Base-by-base conservation (phyloP, 30 jellyfish, hydroid and myxozoan genomes). In the Aurelia aurita complex sp. Pacific region DNA sequence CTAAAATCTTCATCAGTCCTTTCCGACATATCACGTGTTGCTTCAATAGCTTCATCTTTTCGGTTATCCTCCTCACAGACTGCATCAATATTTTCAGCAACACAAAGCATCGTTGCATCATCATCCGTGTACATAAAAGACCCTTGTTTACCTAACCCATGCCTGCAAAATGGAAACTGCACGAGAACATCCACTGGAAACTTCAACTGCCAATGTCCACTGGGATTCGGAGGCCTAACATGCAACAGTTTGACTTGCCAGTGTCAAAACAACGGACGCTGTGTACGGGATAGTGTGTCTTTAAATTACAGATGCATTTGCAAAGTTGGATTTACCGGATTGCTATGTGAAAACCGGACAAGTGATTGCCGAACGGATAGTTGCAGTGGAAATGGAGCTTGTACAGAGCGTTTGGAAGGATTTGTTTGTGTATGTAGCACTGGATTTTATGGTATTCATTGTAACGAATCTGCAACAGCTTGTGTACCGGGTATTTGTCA, bases 181-280 rank as follows among this genome's bases (percentile, higher is more conserved):
- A 86, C 82, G 32, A 65, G 55, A 34, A 8, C 73, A 72, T 55
- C 88, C 18, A 55, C 69, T 23, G n/a, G 64, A 16, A 79, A 18
- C 42, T 86, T 60, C 76, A 76, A 46, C 14, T 92, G 98, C 61
- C 38, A 66, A 14, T 92, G 98, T 82, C 86, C 69, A 16, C 59
- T 92, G n/a, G 98, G 97, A 9, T 92, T 79, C 68, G 80, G 81
- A 9, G 98, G 98, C 60, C 60, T 5, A n/a, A 69, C 62, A n/a
- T 92, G 98, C 72, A 85, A 92, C 53, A 53, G 38, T 5, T 80
- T 68, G 55, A 36, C 42, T 57, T 92, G 98, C 76, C 95, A 91
- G 23, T 92, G 98, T 62, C 68, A 73, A 65, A 83, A 82, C 43
- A 73, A 69, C 53, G 98, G 98, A 18, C 68, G 98, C 38, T 92